Percentiles rank a stretch among this genome's conserved stretches.
Evolutionary conservation across 2,888 invertebrate species (phyloP).

Genomic region (Apamea monoglypha): DNA sequence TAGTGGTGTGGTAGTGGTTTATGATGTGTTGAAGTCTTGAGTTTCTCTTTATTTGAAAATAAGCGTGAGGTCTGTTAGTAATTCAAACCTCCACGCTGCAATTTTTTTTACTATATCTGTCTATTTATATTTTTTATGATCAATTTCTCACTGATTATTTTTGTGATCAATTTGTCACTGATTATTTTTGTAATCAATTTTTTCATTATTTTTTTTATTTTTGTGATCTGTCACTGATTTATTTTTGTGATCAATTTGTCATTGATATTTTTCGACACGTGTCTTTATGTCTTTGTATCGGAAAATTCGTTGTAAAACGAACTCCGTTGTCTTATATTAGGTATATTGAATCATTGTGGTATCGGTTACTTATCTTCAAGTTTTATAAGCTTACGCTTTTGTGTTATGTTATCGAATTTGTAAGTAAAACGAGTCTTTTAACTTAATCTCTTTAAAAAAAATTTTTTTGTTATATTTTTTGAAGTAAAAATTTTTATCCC

Average conservation of each 20-base stretch:
- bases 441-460: no score
- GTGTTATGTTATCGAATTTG: conserved; percentile 28
- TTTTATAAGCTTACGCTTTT: conserved; percentile 60
- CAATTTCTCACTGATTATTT: not conserved
- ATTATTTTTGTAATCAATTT: not conserved
- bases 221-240: not conserved
- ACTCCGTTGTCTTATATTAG: conserved; percentile 57
- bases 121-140: not conserved
- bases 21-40: not conserved
- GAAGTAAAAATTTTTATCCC: conserved; percentile 95
- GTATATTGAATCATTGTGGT: conserved; percentile 49
- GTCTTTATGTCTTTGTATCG: conserved; percentile 24
- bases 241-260: not conserved
- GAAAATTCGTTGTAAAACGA: conserved; percentile 64
- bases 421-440: conserved; percentile 81
- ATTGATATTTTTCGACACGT: conserved; percentile 13
- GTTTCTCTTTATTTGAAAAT: not conserved
- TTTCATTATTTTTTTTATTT: not conserved
- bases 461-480: conserved; percentile 93
- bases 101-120: not conserved
- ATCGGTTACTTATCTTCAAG: conserved; percentile 61
- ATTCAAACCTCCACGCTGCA: not conserved
- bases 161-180: not conserved
- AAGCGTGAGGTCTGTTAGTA: not conserved
- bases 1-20: no score